Evolutionary conservation across 2,888 invertebrate genomes (phyloP).

Genomic region (Pelosia muscerda): DNA sequence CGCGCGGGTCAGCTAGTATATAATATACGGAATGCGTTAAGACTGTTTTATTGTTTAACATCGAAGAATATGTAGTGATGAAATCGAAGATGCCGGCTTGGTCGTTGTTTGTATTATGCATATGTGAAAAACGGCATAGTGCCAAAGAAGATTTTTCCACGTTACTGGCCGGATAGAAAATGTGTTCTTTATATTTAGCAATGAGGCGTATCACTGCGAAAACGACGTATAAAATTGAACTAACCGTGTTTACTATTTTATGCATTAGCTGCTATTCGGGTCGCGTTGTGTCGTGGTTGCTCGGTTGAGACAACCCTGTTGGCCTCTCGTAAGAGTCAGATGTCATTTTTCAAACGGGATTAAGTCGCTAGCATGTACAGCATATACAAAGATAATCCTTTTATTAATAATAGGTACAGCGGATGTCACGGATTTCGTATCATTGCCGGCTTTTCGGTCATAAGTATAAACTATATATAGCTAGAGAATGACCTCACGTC

Average conservation of each 20-base stretch:
- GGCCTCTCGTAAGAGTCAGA: conserved; percentile 49
- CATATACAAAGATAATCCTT: conserved; percentile 56
- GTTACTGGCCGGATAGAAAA: conserved; percentile 52
- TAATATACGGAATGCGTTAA: conserved; percentile 12
- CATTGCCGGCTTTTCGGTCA: not conserved
- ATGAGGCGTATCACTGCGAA: conserved; percentile 61
- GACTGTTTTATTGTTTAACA: conserved; percentile 54
- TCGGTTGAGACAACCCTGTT: conserved; percentile 55
- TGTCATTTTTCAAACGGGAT: conserved; percentile 70
- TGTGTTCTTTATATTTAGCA: conserved; percentile 66
- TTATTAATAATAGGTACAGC: conserved; percentile 53
- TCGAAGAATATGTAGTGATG: conserved; percentile 57
- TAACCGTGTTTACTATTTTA: conserved; percentile 69
- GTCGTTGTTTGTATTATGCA: conserved; percentile 61
- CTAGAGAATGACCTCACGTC: not conserved
- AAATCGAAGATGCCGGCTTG: conserved; percentile 57
- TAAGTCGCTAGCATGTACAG: conserved; percentile 51
- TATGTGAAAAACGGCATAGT: conserved; percentile 58
- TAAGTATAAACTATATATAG: not conserved
- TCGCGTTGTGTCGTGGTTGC: conserved; percentile 52
- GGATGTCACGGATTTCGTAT: conserved; percentile 49
- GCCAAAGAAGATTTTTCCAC: conserved; percentile 58
- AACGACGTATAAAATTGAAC: conserved; percentile 57
- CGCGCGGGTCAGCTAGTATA: too few relatives aligned
- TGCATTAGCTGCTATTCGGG: conserved; percentile 61